Evolutionary conservation across 2,797 vertebrate species (phyloP), one percentile per base, ranked within the genome.

Genomic region (Spea hammondii): DNA sequence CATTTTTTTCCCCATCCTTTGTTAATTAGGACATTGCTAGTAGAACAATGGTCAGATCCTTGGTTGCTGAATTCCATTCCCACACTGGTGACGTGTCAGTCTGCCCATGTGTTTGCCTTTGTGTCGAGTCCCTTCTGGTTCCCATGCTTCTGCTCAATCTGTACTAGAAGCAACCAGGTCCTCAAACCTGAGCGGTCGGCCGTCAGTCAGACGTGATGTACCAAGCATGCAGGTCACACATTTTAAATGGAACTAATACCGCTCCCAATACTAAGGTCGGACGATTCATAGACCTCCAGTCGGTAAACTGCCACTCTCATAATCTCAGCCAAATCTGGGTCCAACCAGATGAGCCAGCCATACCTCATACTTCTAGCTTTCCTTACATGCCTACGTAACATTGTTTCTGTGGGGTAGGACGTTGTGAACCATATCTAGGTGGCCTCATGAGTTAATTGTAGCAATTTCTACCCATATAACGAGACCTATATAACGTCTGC

Each of bases 1-100:
- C 53, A 70, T 62, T 62, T 32, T 70, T 70, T 4, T 4, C 53
- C 53, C n/a, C 67, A n/a, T 8, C 72, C 73, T 70, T 75, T 79
- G 72, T 75, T 75, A 54, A 17, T 65, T 32, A 70, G 6, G 11
- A 14, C 66, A 74, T 74, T 69, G 72, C 71, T 70, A 72, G 32
- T 48, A 32, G 71, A 69, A 74, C 71, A 64, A 70, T 70, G 10
- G 51, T 49, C 57, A 48, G 14, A 74, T 70, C 78, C 78, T 12
- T 65, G 66, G 78, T 74, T 17, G 66, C 78, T 75, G 65, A 75
- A 79, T 75, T 79, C 78, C 57, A 53, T 75, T 79, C 78, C 78
- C 78, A 79, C 72, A 73, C 64, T 48, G 65, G 9, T 7, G 7
- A 6, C 67, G 53, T 62, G 47, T n/a, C 5, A 12, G 44, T 47